Evolutionary conservation across 2,797 vertebrate species (phyloP), one percentile per base, ranked within the genome.

Genomic region (Microctenopoma steveboyesi): DNA sequence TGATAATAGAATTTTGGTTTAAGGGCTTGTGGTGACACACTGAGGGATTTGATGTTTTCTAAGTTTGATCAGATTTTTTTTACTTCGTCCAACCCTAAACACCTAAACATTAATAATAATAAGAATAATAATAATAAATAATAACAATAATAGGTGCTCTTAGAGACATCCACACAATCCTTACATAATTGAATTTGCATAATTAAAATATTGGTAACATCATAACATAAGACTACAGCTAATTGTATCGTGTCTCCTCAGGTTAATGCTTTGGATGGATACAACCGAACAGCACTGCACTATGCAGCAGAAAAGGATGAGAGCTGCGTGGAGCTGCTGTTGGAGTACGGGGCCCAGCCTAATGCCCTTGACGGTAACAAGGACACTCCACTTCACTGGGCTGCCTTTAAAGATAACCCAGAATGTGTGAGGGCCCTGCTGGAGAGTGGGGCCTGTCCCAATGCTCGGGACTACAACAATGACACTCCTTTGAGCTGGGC

Each of bases 401-500:
- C 98, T 0, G 95, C 98, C 81, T 99, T 99, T 84, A 98, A 98
- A 91, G 97, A 99, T 89, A 97, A 96, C 74, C 95, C 96, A 0
- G 97, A 97, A 81, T 98, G 97, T 25, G 97, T 94, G 46, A 93
- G 96, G 61, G 92, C 95, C 1, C 91, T 99, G 68, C 91, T 99
- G 58, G 96, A 97, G 87, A 96, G 94, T 0, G 96, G 96, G 0
- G 97, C 97, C 25, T 86, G 86, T 58, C 96, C 96, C 52, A 96
- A 98, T 11, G 93, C 95, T 11, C 93, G 94, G 43, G 97, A 99
- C 91, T 98, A 98, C 92, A 98, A 99, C 89, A 89, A 95, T 3
- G 98, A 99, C 87, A 99, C 97, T 0, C 98, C 98, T 0, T 93
- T 99, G 69, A 98, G 97, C 90, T 99, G 98, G 98, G 98, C 97